Evolutionary conservation across 2,888 invertebrate species (phyloP), one percentile per base, ranked within the genome.

Genomic region (Trichopoda pennipes): DNA sequence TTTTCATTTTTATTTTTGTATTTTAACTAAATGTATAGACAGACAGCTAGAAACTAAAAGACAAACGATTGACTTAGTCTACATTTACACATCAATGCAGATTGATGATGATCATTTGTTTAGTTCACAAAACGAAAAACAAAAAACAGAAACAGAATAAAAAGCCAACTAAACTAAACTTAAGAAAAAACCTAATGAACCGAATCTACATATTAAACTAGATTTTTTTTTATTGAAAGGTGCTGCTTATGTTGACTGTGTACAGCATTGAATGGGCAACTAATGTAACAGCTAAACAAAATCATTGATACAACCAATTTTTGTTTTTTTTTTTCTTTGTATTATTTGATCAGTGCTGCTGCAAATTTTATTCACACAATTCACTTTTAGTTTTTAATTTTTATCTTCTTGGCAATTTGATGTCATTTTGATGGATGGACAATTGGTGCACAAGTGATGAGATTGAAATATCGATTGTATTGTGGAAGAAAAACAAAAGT

Each of bases 391-490:
- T 75, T 76, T 70, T 61, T 66, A 66, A 21, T 72, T 56, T 79
- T 83, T 69, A 56, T 73, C 58, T 69, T 76, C 63, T 80, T 58
- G 38, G 74, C 75, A 70, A 73, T 73, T 79, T 66, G 64, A 76
- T 70, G 72, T 74, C 80, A 78, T 80, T 82, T 86, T 88, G 87
- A 89, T 88, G 85, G 88, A 87, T 88, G 86, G 86, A 88, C 87
- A 89, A 89, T 88, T 87, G 88, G 79, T 72, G 75, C 79, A 85
- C 87, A 87, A 87, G 85, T 87, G 88, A 88, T 86, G 85, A 85
- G 84, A 83, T 80, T 80, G 72, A 78, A 82, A 83, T 80, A 72
- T 61, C 66, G 80, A 82, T 78, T 78, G 70, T 82, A 58, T 38
- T 16, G 19, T 32, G 38, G 21, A 49, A 58, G 32, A 72, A 60